Base-by-base conservation (phyloP, 2,113 vertebrate genomes). In the Tauraco erythrolophus region DNA sequence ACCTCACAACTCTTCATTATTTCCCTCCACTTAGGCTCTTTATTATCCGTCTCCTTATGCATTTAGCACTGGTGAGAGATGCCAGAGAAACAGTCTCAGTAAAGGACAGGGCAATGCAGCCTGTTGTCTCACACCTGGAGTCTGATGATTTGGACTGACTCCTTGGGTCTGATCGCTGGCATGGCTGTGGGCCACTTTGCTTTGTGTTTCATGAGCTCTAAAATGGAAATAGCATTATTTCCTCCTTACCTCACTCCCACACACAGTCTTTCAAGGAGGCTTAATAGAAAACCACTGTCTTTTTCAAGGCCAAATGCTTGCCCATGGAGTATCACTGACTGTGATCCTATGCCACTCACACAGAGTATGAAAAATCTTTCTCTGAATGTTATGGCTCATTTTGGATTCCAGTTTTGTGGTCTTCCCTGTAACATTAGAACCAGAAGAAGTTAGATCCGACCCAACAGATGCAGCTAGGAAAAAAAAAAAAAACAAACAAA, bases 1-100 rank as follows among this genome's bases (percentile, higher is more conserved):
- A 84, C 64, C 60, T 92, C 75, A 77, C 68, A 94, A 94, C 64
- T 62, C 83, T 88, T 95, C 76, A 92, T 95, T 95, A 95, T 93
- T 84, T 96, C 61, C 22, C 60, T 92, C 46, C 51, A 68, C 51
- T 96, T 88, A 72, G 27, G 58, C 68, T 91, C 30, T 84, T 91
- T 84, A 90, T 96, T 94, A 87, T 96, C 43, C 8, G 74, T 77
- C 58, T 88, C 35, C 60, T 90, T 84, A 65, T 78, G 48, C 43
- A 41, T 93, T 66, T 92, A 39, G 23, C 22, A 45, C 24, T 81
- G 39, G 27, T 64, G 48, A 81, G 50, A 78, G 9, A 60, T 75
- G 69, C 79, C 94, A 94, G 51, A 43, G 56, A 86, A 95, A 84
- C 33, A 56, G 68, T 33, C 64, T 74, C 51, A 66, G 30, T 70